Evolutionary conservation across 2,797 vertebrate species (phyloP).

Genomic region (Clarias platycephalus): DNA sequence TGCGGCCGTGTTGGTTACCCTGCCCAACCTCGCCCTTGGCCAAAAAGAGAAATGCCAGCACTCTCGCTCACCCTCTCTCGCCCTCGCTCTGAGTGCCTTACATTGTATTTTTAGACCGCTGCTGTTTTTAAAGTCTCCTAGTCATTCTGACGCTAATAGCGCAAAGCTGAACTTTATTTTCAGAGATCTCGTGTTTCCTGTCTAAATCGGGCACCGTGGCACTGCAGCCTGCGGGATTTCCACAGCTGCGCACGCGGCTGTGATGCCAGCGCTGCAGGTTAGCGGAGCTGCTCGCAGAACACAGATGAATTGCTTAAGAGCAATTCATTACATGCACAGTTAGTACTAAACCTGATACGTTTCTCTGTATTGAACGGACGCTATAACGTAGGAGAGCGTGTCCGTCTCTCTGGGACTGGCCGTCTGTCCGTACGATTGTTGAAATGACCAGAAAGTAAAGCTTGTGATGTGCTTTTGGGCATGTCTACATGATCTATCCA

Average conservation of each 20-base stretch:
- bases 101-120: conserved; percentile 73
- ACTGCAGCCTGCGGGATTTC: conserved; percentile 39
- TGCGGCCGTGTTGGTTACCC: conserved; percentile 42
- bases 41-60: conserved; percentile 67
- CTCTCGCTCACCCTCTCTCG: conserved; percentile 34
- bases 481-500: background rate
- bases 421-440: background rate
- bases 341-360: background rate
- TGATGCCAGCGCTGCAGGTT: conserved; percentile 27
- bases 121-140: conserved; percentile 70
- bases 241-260: conserved; percentile 37
- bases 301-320: background rate
- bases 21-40: conserved; percentile 48
- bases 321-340: conserved; percentile 23
- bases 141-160: conserved; percentile 65
- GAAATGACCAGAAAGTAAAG: conserved; percentile 10
- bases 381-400: background rate
- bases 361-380: background rate
- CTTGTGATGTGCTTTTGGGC: background rate
- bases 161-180: conserved; percentile 74
- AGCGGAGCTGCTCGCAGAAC: background rate
- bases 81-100: conserved; percentile 24
- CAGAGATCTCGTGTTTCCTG: conserved; percentile 55
- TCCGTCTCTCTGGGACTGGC: background rate
- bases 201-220: conserved; percentile 42